Conservation (phyloP, 2,888 invertebrate genomes). For the Brassicogethes aeneus region DNA sequence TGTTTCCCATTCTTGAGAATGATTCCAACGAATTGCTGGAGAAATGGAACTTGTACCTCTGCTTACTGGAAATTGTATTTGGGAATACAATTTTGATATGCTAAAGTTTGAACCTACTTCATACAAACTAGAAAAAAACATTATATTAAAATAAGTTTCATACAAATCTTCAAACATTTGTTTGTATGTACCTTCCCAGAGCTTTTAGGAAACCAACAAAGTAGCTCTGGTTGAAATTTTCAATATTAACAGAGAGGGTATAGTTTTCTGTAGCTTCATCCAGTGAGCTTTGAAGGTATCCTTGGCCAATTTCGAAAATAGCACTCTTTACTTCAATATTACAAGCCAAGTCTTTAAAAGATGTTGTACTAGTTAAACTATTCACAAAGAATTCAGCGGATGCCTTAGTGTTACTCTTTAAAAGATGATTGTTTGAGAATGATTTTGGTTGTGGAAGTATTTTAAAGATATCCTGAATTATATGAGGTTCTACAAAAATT, state of each 20-base stretch:
- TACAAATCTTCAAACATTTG: neutral
- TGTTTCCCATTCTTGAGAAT: constrained; percentile 66
- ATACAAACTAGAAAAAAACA: constrained; percentile 53
- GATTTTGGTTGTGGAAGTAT: constrained; percentile 36
- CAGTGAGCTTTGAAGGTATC: neutral
- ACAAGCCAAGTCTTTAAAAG: constrained; percentile 1
- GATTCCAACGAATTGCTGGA: constrained; percentile 83
- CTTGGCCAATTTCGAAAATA: constrained; percentile 5
- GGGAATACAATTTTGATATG: constrained; percentile 67
- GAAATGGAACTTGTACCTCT: constrained; percentile 46
- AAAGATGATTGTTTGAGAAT: neutral
- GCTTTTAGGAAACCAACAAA: neutral
- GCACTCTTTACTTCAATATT: constrained; percentile 22
- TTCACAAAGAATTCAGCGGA: constrained; percentile 86
- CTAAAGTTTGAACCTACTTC: constrained; percentile 67
- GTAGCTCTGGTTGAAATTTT: neutral
- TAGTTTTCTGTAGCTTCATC: neutral
- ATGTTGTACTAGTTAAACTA: constrained; percentile 30
- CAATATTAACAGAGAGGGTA: neutral
- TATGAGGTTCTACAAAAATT: constrained; percentile 11
- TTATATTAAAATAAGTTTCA: too few species aligned
- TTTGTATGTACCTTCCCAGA: neutral
- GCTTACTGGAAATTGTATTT: constrained; percentile 72
- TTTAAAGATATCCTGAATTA: constrained; percentile 9
- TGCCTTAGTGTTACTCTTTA: constrained; percentile 38